Base-by-base conservation (phyloP, 2,888 invertebrate genomes). In the Andrena haemorrhoa region DNA sequence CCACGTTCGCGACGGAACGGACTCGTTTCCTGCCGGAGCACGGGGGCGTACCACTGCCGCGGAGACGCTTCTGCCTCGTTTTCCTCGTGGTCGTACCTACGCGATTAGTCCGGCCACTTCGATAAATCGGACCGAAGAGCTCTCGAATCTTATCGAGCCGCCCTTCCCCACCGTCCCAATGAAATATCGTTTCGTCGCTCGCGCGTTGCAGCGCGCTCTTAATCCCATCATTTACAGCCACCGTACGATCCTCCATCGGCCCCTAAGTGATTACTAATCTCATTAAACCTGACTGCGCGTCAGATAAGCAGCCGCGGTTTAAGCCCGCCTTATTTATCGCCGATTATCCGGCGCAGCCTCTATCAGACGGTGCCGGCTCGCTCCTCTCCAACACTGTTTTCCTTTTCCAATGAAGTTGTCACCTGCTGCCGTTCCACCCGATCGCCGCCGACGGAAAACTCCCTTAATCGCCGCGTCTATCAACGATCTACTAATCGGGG, bases 1-100 rank as follows among this genome's bases (percentile, higher is more conserved):
- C 88, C 89, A 88, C 84, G 88, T 83, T 84, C 82, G 58, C 85
- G 86, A 86, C 85, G 88, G 85, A 88, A 89, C 88, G 89, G 83
- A 89, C 86, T 87, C 89, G 85, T 89, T 86, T 88, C 89, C 83
- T 86, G 84, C 80, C 64, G 69, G 74, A 75, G 72, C 74, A 77
- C 83, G 79, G 81, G 77, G 81, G 81, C 81, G 79, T 81, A 71
- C 49, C 75, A 31, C 63, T 35, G 47, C 29, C 65, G 10, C 41
- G 33, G 1, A 35, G 20, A 1, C 29, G 16, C 41, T 35, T 26
- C 56, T 16, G n/a, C 49, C 10, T 66, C 66, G 10, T 75, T 66
- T 51, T 16, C 3, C 12, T 23, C 26, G 20, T 8, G 29, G 20
- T n/a, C 58, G 65, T 72, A 12, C 58, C 58, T n/a, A 53, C 70